These are phyloP conservation scores for Stomatorhinus ivindoensis DNA, from an alignment of 2,113 vertebrate species.

Conservation along the genomic window DNA sequence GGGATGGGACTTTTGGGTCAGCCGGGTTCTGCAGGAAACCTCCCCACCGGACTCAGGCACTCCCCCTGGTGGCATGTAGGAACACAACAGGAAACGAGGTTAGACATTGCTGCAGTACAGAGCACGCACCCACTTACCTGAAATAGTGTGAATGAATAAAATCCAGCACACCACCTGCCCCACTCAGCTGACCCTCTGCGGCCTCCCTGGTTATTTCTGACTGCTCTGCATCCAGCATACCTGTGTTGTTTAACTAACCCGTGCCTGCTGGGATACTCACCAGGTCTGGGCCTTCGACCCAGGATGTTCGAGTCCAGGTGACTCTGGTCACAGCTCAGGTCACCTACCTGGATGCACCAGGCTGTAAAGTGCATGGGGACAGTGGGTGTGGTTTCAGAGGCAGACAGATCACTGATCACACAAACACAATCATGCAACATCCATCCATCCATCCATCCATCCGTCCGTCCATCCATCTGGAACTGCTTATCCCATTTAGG, in stretches of 20 bases:
- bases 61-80: slow-evolving; percentile 17
- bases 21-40: slow-evolving; percentile 6
- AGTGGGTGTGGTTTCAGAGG: background rate
- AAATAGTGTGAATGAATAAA: background rate
- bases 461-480: no score
- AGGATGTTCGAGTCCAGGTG: slow-evolving; percentile 31
- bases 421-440: background rate
- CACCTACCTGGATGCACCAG: slow-evolving; percentile 13
- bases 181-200: background rate
- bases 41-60: slow-evolving; percentile 8
- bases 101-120: background rate
- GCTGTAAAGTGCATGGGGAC: background rate
- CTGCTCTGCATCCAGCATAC: background rate
- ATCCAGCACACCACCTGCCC: background rate
- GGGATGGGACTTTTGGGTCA: background rate
- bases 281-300: slow-evolving; percentile 25
- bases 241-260: background rate
- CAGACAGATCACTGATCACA: background rate
- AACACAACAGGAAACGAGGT: background rate
- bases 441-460: no score
- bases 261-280: slow-evolving; percentile 17
- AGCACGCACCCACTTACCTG: background rate
- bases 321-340: slow-evolving; percentile 23
- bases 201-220: background rate
- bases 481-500: no score